Evolutionary conservation across 2,113 vertebrate species (phyloP).

Genomic region (Salvelinus namaycush): DNA sequence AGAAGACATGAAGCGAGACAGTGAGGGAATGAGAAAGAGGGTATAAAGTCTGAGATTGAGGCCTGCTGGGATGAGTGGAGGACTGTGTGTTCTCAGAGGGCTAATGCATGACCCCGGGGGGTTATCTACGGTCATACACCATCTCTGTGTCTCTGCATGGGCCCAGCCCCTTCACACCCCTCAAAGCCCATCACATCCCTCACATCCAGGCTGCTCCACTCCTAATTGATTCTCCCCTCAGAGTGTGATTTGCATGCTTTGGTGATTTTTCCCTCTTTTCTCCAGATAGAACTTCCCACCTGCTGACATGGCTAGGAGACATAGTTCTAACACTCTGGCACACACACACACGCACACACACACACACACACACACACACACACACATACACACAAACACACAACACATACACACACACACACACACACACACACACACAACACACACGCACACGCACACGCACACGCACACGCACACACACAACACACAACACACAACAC

Average conservation of each 20-base stretch:
- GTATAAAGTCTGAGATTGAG: constrained; percentile 25
- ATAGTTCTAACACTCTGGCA: constrained; percentile 39
- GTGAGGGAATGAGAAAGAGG: not conserved
- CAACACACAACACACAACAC: not conserved
- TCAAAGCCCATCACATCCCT: constrained; percentile 28
- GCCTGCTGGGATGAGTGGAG: constrained; percentile 23
- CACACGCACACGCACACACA: not conserved
- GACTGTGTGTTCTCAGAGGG: constrained; percentile 28
- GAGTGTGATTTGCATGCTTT: constrained; percentile 74
- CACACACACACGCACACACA: constrained; percentile 27
- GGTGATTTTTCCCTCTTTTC: constrained; percentile 60
- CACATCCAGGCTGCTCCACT: constrained; percentile 33
- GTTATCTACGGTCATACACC: not conserved
- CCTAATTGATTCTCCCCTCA: constrained; percentile 74
- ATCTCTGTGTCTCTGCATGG: constrained; percentile 48
- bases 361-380: constrained; percentile 6
- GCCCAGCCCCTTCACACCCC: constrained; percentile 35
- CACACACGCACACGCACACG: constrained; percentile 16
- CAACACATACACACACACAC: constrained; percentile 13
- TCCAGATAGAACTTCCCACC: constrained; percentile 69
- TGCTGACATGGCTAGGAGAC: constrained; percentile 71
- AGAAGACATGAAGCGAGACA: not conserved
- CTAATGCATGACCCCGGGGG: constrained; percentile 54
- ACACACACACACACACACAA: constrained; percentile 13
- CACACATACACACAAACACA: not conserved